These are phyloP conservation scores for Muscicapa adusta DNA, from an alignment of 2,113 vertebrate species.

Conservation along the genomic window DNA sequence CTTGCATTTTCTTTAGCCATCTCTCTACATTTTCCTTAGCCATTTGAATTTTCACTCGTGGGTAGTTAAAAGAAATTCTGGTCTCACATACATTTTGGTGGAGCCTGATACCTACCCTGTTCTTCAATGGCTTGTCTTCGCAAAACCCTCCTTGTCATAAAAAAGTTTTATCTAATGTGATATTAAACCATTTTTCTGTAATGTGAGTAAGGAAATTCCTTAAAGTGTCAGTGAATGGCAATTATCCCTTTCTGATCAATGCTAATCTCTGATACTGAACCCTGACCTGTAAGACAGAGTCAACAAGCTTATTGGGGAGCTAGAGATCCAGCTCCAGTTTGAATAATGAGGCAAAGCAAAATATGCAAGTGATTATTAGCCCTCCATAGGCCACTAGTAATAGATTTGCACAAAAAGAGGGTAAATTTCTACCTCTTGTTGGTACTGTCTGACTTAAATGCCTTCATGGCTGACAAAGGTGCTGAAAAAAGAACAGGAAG, in stretches of 20 bases:
- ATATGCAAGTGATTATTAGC: background rate
- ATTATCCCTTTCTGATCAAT: background rate
- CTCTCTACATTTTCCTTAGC: background rate
- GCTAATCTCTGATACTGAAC: background rate
- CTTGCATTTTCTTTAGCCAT: background rate
- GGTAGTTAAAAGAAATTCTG: background rate
- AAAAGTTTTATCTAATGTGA: background rate
- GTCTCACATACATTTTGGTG: background rate
- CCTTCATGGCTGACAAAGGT: background rate
- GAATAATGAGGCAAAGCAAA: background rate
- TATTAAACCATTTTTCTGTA: background rate
- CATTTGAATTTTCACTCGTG: background rate
- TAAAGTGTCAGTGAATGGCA: background rate
- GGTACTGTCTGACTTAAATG: background rate
- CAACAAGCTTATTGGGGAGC: background rate
- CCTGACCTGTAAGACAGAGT: background rate
- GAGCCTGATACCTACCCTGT: background rate
- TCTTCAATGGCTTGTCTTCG: background rate
- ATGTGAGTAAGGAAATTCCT: background rate
- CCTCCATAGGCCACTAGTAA: background rate
- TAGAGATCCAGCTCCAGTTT: background rate
- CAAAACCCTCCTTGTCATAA: background rate
- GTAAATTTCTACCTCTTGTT: background rate
- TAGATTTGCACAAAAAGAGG: background rate
- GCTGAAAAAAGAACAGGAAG: background rate